Base-by-base conservation (phyloP, 2,888 invertebrate genomes). In the Platycnemis pennipes region DNA sequence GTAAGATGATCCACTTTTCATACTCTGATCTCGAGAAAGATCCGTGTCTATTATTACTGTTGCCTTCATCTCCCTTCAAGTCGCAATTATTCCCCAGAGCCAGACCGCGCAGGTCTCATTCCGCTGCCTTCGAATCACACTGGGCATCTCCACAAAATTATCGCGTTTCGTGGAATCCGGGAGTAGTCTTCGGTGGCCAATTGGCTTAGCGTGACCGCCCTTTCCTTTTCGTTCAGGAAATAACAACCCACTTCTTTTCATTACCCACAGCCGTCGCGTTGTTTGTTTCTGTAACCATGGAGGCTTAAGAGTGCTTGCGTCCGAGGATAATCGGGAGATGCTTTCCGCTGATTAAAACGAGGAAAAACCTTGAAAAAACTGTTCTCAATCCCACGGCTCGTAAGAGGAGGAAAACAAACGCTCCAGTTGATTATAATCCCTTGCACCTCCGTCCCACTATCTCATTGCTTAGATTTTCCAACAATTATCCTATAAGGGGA, bases 211-310 rank as follows among this genome's bases (percentile, higher is more conserved):
- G 77, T 77, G 77, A 77, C 77, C 37, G 31, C 37, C 26, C 16
- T 26, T 37, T 26, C 37, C 31, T 37, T 77, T 77, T 37, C 63
- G 22, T 63, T 26, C 31, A 37, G 37, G 37, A 77, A 77, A 37
- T 77, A 77, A 77, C 31, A 37, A 37, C 37, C 77, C 31, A 37
- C 31, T 16, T 16, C 77, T 77, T 77, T 77, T 77, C 31, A 77
- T 77, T 77, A 77, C 77, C 13, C 16, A 11, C 31, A 37, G 26
- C 77, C 77, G 77, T 31, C 69, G 5, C 69, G 11, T 16, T 77
- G 77, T 77, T 77, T 77, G 77, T 77, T 77, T 77, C 63, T 37
- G 37, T 77, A 77, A 31, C 37, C 77, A 37, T 37, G 77, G 77
- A 31, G 8, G 31, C 77, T 77, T 37, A 26, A 26, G 26, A 63